Percentiles rank a stretch among this genome's conserved stretches.
Evolutionary conservation across 2,113 vertebrate genomes (phyloP).

Genomic region (Myotis davidii): DNA sequence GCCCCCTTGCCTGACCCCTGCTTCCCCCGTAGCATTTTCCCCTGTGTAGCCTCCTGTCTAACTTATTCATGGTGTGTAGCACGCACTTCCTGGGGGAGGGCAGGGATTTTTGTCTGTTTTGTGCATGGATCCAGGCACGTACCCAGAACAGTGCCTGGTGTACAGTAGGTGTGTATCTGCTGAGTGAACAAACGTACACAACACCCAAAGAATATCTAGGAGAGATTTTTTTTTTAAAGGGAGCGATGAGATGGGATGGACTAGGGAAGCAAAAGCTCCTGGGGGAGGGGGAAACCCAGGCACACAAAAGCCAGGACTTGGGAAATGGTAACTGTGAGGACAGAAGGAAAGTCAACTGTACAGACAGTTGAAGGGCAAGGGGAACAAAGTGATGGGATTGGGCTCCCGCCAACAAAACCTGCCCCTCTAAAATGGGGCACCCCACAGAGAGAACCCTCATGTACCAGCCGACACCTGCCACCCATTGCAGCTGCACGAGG

Average conservation of each 20-base stretch:
- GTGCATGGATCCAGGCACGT: fast-evolving
- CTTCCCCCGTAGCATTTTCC: neutral
- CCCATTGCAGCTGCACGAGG: neutral
- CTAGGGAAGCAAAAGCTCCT: neutral
- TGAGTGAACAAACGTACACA: neutral
- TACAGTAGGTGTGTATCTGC: fast-evolving
- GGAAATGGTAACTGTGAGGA: neutral
- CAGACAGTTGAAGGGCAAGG: neutral
- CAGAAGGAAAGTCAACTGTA: neutral
- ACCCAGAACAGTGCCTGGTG: neutral
- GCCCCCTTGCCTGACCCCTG: neutral
- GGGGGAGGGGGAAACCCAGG: fast-evolving
- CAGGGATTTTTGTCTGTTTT: neutral
- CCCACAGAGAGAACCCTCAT: neutral
- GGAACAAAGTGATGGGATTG: fast-evolving
- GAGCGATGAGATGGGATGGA: neutral
- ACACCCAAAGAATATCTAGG: neutral
- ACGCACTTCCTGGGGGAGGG: neutral
- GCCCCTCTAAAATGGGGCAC: fast-evolving
- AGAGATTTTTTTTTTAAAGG: neutral
- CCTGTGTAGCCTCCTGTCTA: neutral
- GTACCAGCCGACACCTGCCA: neutral
- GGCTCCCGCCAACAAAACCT: neutral
- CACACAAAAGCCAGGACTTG: too few species aligned
- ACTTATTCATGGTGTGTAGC: neutral